phyloP scores from a whole-genome alignment of 2,797 vertebrate species.

The Hephaestus fuliginosus region DNA sequence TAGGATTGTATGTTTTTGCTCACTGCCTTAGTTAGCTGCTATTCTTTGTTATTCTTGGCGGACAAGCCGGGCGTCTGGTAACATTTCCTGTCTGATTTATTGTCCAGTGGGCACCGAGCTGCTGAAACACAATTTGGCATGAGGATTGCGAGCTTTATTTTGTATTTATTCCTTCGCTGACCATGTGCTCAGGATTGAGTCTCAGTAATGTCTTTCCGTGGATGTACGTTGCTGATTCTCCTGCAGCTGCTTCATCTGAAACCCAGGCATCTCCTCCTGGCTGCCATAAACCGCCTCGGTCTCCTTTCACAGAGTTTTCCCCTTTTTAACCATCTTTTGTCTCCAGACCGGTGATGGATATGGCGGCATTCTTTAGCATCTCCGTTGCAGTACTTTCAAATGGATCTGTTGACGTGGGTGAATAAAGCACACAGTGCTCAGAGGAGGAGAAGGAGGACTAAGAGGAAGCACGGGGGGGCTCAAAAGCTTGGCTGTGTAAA shows the following conservation, averaged over 20 bases:
- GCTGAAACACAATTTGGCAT: slow-evolving; percentile 12
- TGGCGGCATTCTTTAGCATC: slow-evolving; percentile 45
- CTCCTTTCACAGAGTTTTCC: slow-evolving; percentile 47
- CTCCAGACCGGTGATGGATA: slow-evolving; percentile 54
- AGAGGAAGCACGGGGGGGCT: slow-evolving; percentile 64
- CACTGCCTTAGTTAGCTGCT: slow-evolving; percentile 10
- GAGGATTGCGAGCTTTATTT: slow-evolving; percentile 12
- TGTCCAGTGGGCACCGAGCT: slow-evolving; percentile 21
- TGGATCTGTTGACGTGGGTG: slow-evolving; percentile 50
- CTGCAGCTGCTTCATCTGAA: slow-evolving; percentile 28
- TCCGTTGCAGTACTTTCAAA: slow-evolving; percentile 51
- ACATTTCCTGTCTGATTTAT: slow-evolving; percentile 44
- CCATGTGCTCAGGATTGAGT: background rate
- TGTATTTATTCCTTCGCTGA: slow-evolving; percentile 18
- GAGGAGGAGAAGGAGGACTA: slow-evolving; percentile 47
- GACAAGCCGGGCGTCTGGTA: background rate
- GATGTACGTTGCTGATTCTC: slow-evolving; percentile 21
- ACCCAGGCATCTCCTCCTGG: slow-evolving; percentile 23
- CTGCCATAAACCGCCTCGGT: slow-evolving; percentile 31
- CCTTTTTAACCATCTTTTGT: slow-evolving; percentile 40
- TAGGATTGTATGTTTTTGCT: background rate
- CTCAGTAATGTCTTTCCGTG: slow-evolving; percentile 26
- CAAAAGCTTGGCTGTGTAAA: slow-evolving; percentile 65
- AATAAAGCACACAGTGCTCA: slow-evolving; percentile 61
- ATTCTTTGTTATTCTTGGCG: slow-evolving; percentile 41